Evolutionary conservation across 2,113 vertebrate genomes (phyloP), one percentile per base, ranked within the genome.

Genomic region (Tetrax tetrax): DNA sequence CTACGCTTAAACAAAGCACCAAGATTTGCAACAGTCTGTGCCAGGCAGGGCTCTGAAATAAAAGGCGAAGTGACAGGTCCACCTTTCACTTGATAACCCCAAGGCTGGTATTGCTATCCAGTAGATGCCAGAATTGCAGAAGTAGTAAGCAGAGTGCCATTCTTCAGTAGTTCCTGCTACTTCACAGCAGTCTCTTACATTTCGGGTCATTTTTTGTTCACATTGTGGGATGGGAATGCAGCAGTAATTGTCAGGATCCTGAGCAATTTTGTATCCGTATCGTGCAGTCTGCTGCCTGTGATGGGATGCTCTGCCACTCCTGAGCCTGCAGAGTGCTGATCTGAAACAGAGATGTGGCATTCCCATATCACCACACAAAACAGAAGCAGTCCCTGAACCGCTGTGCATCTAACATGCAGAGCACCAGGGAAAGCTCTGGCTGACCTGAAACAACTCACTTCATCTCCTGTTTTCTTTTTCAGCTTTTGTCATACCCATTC

Each of bases 361-460:
- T 81, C 68, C 75, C 35, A 2, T 69, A 50, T 41, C 45, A 71
- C 41, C 48, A 1, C 15, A 63, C 54, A 68, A 70, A 70, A 83
- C 41, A 79, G 75, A 78, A 12, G 1, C 3, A 1, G 11, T 4
- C 15, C 63, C 47, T 66, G 1, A 23, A 77, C 41, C 0, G 4
- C 76, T 3, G 5, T 0, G 1, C 66, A n/a, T 3, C 41, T 64
- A 29, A 70, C 4, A 29, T 4, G 27, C 33, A 12, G 65, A 89
- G 59, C 60, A 6, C 17, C 51, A 56, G 60, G 50, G 45, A 6
- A 43, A 51, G 80, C 81, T 60, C 53, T 4, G 43, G 19, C 64
- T 64, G 81, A 68, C 75, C 79, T 3, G 50, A 43, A 81, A 70
- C 71, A 38, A 19, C 47, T 70, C 48, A 10, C 64, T 61, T 17